phyloP scores from a whole-genome alignment of 1,140 invertebrate species.

The Mizuhopecten yessoensis region DNA sequence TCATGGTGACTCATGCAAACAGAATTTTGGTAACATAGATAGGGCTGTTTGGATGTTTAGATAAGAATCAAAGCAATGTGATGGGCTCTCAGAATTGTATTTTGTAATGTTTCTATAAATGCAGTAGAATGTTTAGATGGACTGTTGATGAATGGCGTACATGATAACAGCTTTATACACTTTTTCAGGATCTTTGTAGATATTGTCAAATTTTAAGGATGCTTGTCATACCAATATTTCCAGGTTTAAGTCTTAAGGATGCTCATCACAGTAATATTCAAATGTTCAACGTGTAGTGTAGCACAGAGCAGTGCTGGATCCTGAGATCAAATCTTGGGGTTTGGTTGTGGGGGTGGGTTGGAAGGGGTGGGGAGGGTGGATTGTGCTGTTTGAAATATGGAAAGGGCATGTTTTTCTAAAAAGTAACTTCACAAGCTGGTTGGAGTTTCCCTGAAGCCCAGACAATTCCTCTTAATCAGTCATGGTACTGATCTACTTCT shows the following conservation, averaged over 20 bases:
- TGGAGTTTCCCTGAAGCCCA: no score
- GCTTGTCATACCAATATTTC: not conserved
- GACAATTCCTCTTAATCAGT: no score
- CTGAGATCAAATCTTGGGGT: not conserved
- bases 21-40: not conserved
- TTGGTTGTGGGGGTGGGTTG: no score
- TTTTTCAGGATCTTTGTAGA: not conserved
- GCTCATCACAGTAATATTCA: not conserved
- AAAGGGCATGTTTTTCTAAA: no score
- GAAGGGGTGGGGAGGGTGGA: no score
- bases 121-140: not conserved
- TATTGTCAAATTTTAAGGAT: not conserved
- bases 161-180: not conserved
- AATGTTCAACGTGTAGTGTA: no score
- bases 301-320: no score
- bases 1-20: constrained; percentile 11
- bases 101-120: not conserved
- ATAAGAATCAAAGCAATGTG: not conserved
- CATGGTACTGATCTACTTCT: no score
- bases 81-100: not conserved
- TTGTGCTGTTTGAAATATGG: no score
- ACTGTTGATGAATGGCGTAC: not conserved
- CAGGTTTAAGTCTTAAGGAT: not conserved
- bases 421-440: no score
- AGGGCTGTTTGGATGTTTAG: not conserved